Percentiles rank a stretch among this genome's conserved stretches.
Conservation (phyloP, 2,113 vertebrate genomes). For the Leiothrix lutea region DNA sequence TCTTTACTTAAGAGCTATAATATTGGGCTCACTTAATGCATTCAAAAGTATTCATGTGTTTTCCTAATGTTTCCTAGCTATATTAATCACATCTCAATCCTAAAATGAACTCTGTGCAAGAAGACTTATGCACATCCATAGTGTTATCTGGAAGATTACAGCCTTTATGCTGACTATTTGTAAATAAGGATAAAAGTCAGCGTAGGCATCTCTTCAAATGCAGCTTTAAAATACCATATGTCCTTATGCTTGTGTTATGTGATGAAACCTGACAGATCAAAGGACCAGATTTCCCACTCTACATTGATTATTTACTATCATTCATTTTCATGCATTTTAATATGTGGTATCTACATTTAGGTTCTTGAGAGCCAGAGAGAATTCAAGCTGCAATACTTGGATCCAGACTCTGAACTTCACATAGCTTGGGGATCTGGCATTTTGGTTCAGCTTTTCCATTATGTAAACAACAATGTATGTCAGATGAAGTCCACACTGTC, state of each 20-base stretch:
- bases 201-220: conserved; percentile 62
- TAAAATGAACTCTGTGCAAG: conserved; percentile 24
- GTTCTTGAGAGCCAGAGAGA: conserved; percentile 55
- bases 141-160: conserved; percentile 51
- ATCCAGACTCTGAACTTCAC: conserved; percentile 62
- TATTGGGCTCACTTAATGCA: background rate
- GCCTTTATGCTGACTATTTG: conserved; percentile 63
- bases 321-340: conserved; percentile 71
- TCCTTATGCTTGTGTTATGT: conserved; percentile 65
- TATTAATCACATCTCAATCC: conserved; percentile 16
- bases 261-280: conserved; percentile 68
- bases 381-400: conserved; percentile 62
- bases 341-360: conserved; percentile 64
- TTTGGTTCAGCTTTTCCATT: conserved; percentile 43
- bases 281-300: conserved; percentile 69
- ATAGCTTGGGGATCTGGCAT: conserved; percentile 55
- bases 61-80: conserved; percentile 28
- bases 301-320: conserved; percentile 72
- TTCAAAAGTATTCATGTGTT: background rate
- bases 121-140: conserved; percentile 10
- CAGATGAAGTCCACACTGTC: conserved; percentile 32
- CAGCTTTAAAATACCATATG: conserved; percentile 68
- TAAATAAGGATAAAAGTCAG: conserved; percentile 67
- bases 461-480: conserved; percentile 35
- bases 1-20: background rate